Percentiles rank a stretch among this genome's conserved stretches.
These are phyloP conservation scores for Amphiprion ocellaris DNA, from an alignment of 2,113 vertebrate genomes.

Conservation along the genomic window DNA sequence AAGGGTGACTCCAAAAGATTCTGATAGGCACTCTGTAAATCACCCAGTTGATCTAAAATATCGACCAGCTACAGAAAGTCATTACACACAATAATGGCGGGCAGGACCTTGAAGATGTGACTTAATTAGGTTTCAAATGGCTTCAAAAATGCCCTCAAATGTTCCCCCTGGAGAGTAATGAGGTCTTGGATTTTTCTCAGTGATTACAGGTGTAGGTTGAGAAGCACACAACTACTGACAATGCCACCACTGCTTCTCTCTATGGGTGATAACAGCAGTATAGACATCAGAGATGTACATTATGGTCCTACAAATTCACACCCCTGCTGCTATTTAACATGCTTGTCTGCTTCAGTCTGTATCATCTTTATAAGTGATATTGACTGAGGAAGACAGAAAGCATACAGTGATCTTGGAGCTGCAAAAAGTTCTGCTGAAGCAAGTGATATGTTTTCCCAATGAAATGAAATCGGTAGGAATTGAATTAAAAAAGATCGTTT, in stretches of 20 bases:
- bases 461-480: conserved; percentile 53
- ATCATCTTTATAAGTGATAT: background rate
- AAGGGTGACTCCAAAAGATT: conserved; percentile 86
- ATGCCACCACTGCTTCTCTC: background rate
- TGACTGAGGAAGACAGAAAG: conserved; percentile 22
- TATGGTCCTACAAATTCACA: conserved; percentile 20
- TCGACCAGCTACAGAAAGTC: conserved; percentile 86
- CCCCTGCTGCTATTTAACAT: conserved; percentile 31
- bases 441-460: conserved; percentile 48
- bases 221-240: conserved; percentile 29
- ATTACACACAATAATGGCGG: conserved; percentile 87
- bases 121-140: conserved; percentile 88
- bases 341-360: conserved; percentile 5
- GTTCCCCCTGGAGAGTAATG: conserved; percentile 63
- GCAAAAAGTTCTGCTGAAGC: conserved; percentile 24
- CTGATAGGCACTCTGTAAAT: conserved; percentile 87
- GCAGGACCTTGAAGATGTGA: conserved; percentile 85
- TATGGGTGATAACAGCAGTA: conserved; percentile 22
- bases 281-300: conserved; percentile 12
- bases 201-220: conserved; percentile 66
- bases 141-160: conserved; percentile 79
- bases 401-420: background rate
- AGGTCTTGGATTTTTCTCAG: conserved; percentile 52
- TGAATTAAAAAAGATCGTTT: conserved; percentile 39
- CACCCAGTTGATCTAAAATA: conserved; percentile 89